These are phyloP conservation scores for Solea senegalensis DNA, from an alignment of 2,113 vertebrate species.

Conservation along the genomic window DNA sequence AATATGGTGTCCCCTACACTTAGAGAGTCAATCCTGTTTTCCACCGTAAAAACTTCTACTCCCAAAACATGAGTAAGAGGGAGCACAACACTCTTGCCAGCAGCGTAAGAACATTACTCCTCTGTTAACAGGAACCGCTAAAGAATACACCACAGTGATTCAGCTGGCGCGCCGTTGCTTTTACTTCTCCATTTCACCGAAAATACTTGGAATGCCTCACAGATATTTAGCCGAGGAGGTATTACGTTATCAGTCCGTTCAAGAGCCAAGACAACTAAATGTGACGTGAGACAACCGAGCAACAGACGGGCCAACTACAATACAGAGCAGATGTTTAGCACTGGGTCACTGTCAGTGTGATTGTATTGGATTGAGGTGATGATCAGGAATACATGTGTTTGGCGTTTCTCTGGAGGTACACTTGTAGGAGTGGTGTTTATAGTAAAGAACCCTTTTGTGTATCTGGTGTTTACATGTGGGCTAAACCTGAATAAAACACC, in stretches of 20 bases:
- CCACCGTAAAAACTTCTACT: too few relatives aligned
- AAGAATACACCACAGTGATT: background rate
- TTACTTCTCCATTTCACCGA: background rate
- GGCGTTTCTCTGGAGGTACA: background rate
- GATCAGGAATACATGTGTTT: constrained; percentile 11
- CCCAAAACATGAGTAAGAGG: too few relatives aligned
- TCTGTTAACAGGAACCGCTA: too few relatives aligned
- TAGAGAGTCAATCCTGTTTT: too few relatives aligned
- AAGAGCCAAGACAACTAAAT: constrained; percentile 36
- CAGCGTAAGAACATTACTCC: too few relatives aligned
- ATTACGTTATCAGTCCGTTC: constrained; percentile 12
- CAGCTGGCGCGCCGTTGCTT: background rate
- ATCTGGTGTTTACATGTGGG: constrained; percentile 30
- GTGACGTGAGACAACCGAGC: constrained; percentile 18
- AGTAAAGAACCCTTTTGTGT: constrained; percentile 6
- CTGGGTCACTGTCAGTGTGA: constrained; percentile 32
- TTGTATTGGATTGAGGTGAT: constrained; percentile 17
- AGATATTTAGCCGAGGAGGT: constrained; percentile 10
- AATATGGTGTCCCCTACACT: too few relatives aligned
- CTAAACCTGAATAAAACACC: constrained; percentile 35
- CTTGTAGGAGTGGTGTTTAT: background rate
- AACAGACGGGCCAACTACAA: constrained; percentile 36
- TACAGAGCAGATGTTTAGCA: constrained; percentile 39
- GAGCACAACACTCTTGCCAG: too few relatives aligned
- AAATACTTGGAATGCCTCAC: constrained; percentile 9